Evolutionary conservation across 2,888 invertebrate species (phyloP).

Genomic region (Hydriomena furcata): DNA sequence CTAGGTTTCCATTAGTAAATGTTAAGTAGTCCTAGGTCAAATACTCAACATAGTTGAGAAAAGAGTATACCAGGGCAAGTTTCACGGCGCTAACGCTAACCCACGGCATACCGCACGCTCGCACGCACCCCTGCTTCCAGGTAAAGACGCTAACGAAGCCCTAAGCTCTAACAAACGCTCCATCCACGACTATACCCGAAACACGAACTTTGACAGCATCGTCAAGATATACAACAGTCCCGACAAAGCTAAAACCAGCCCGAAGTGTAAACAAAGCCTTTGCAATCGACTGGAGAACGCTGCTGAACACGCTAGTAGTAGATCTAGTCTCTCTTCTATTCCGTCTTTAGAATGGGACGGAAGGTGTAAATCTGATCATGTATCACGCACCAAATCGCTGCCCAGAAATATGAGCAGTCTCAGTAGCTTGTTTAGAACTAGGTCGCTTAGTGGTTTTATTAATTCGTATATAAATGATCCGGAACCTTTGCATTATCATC

Average conservation of each 20-base stretch:
- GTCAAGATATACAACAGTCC: constrained; percentile 55
- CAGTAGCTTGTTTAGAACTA: constrained; percentile 59
- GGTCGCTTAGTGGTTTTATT: constrained; percentile 70
- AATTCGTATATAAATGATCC: constrained; percentile 68
- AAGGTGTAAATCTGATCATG: constrained; percentile 54
- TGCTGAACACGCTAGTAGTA: constrained; percentile 51
- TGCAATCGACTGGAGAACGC: constrained; percentile 45
- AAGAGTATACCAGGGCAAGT: not conserved
- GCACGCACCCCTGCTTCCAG: constrained; percentile 48
- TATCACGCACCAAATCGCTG: constrained; percentile 56
- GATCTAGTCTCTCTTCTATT: constrained; percentile 67
- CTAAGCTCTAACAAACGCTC: constrained; percentile 52
- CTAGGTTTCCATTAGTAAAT: too few relatives aligned
- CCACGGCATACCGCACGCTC: constrained; percentile 8
- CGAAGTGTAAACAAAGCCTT: constrained; percentile 69
- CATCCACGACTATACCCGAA: constrained; percentile 61
- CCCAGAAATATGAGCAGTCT: constrained; percentile 43
- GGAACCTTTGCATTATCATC: constrained; percentile 69
- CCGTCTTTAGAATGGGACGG: constrained; percentile 72
- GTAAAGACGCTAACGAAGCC: constrained; percentile 47
- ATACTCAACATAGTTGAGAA: too few relatives aligned
- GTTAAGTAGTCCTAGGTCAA: too few relatives aligned
- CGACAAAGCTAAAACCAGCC: constrained; percentile 33
- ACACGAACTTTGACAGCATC: constrained; percentile 56
- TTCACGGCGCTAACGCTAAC: not conserved